A percentile compares a stretch with the other conserved stretches of the same genome.
phyloP scores from a whole-genome alignment of 2,888 invertebrate genomes.

The Silvanus unidentatus region DNA sequence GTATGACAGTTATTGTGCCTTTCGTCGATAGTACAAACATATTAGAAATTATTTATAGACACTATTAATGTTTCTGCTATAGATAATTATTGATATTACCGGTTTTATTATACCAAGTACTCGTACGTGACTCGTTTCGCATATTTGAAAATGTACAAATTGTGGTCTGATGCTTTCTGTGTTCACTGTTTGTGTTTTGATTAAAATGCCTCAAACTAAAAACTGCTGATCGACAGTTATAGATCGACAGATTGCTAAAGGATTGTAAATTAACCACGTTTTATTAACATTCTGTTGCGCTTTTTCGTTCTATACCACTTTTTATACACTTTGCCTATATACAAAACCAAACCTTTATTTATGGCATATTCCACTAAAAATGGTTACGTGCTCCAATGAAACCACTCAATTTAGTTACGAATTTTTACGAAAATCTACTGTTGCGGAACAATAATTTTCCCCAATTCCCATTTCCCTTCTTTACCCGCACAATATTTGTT shows the following conservation, averaged over 20 bases:
- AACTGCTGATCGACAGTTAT: conserved; percentile 12
- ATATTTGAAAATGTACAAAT: conserved; percentile 14
- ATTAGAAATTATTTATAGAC: conserved; percentile 3
- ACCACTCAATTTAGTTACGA: too few species aligned
- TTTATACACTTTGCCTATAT: too few species aligned
- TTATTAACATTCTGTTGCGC: conserved; percentile 4
- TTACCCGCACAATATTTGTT: too few species aligned
- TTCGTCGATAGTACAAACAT: neutral
- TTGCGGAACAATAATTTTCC: too few species aligned
- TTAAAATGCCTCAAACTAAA: conserved; percentile 12
- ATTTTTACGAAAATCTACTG: too few species aligned
- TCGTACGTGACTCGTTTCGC: conserved; percentile 11
- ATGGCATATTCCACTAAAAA: too few species aligned
- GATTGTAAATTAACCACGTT: conserved; percentile 9
- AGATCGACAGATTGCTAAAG: conserved; percentile 5
- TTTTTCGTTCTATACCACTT: too few species aligned
- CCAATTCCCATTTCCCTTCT: too few species aligned
- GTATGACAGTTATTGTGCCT: neutral
- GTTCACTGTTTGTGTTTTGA: conserved; percentile 4
- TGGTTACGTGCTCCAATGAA: too few species aligned
- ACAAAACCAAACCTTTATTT: too few species aligned
- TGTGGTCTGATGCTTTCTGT: conserved; percentile 8
- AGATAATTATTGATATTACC: conserved; percentile 4
- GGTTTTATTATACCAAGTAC: conserved; percentile 1
- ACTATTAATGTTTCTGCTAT: neutral